Base-by-base conservation (phyloP, 2,113 vertebrate genomes). In the Hystrix cristata region DNA sequence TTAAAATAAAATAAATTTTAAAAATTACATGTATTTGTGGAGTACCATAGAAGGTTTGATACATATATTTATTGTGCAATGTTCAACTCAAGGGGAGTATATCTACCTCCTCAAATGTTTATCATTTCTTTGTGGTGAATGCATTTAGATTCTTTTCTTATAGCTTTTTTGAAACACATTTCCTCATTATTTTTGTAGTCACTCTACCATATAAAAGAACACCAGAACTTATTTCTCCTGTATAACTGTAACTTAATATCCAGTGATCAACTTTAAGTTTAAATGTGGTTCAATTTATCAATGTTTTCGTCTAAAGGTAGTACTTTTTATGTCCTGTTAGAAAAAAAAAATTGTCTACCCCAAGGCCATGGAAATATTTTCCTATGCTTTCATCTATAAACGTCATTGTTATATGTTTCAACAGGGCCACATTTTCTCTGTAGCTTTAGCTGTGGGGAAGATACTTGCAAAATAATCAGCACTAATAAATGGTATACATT, bases 401-500 rank as follows among this genome's bases (percentile, higher is more conserved):
- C 62, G 87, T 91, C 71, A 81, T 69, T 88, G 34, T 90, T 85
- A 18, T 71, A 2, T 62, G 29, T 90, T 92, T 90, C 31, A 80
- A 69, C 53, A 71, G 31, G 57, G 53, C 53, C 81, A 82, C n/a
- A n/a, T 65, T 85, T 87, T 87, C 87, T 80, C 51, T 94, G 18
- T 74, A 89, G 25, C 31, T 88, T 95, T 83, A 18, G 15, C 57
- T 43, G 19, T 82, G 43, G 48, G 38, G 65, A 91, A 88, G 59
- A 96, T 4, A 43, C 81, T 92, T 93, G 94, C 65, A 78, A 72
- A 86, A 53, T 34, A 96, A 91, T 51, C 82, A 62, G n/a, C 38
- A 71, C 34, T 78, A 82, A 80, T 46, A 88, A 90, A 78, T 81
- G 21, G 25, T 25, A 38, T 9, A 86, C 64, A 27, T 91, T 81